phyloP scores from a whole-genome alignment of 2,888 invertebrate species.

The Halocaridina rubra region DNA sequence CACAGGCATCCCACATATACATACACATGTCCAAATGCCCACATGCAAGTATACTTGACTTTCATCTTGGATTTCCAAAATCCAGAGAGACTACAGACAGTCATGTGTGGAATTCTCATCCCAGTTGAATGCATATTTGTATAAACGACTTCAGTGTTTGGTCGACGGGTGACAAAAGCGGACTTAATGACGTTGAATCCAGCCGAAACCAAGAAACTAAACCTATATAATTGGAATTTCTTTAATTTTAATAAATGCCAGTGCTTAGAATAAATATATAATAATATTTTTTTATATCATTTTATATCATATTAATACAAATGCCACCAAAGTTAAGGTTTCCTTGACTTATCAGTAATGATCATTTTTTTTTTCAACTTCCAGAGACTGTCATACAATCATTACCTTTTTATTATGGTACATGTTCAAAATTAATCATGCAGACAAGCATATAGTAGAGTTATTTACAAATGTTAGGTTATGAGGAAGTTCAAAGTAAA shows the following conservation, averaged over 20 bases:
- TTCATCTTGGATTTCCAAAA: constrained; percentile 46
- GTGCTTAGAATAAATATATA: not conserved
- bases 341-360: no score
- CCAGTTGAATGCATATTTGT: constrained; percentile 16
- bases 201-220: constrained; percentile 14
- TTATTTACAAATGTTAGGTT: no score
- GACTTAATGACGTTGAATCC: constrained; percentile 4
- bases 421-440: no score
- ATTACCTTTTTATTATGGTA: no score
- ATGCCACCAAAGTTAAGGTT: no score
- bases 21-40: no score
- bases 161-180: constrained; percentile 27
- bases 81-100: constrained; percentile 38
- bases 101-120: constrained; percentile 27
- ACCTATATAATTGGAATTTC: not conserved
- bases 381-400: no score
- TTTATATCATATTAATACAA: no score
- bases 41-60: not conserved
- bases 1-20: not conserved
- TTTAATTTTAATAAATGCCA: not conserved
- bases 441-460: no score
- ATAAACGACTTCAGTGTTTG: constrained; percentile 45
- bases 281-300: no score
- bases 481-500: no score
- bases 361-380: no score